Evolutionary conservation across 2,113 vertebrate species (phyloP), one percentile per base, ranked within the genome.

Genomic region (Nanorana parkeri): DNA sequence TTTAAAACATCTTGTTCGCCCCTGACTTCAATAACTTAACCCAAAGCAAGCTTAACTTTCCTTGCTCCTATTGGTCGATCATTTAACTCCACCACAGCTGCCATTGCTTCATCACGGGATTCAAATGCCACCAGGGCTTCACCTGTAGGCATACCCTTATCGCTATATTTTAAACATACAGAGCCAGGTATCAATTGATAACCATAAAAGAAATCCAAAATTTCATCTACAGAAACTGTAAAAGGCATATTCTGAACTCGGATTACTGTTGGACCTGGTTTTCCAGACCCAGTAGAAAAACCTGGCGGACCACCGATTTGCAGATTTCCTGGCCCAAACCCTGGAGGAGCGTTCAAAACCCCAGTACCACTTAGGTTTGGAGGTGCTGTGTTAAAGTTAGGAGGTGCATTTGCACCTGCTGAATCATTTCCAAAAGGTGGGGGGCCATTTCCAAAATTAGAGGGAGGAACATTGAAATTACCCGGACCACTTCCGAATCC

Each of bases 51-150:
- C 86, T 99, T 99, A 54, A 99, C 98, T 89, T 99, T 99, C 41
- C 97, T 95, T 55, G 97, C 95, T 51, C 98, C 98, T 88, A 99
- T 99, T 86, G 98, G 98, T 79, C 98, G 93, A 83, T 99, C 98
- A 91, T 99, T 99, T 84, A 99, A 93, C 88, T 99, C 98, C 92
- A 97, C 94, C 68, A 99, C 97, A 61, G 98, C 97, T 61, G 98
- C 96, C 88, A 95, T 92, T 73, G 98, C 98, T 94, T 99, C 97
- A 86, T 98, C 95, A 0, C 96, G 96, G 85, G 93, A 97, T 86
- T 99, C 96, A 5, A 99, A 99, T 80, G 97, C 97, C 86, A 99
- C 98, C 96, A 99, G 97, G 77, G 97, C 98, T 92, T 99, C 97
- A 15, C 97, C 97, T 68, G 96, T 99, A 80, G 98, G 97, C 91